Evolutionary conservation across 2,888 invertebrate genomes (phyloP).

Genomic region (Papilio demoleus): DNA sequence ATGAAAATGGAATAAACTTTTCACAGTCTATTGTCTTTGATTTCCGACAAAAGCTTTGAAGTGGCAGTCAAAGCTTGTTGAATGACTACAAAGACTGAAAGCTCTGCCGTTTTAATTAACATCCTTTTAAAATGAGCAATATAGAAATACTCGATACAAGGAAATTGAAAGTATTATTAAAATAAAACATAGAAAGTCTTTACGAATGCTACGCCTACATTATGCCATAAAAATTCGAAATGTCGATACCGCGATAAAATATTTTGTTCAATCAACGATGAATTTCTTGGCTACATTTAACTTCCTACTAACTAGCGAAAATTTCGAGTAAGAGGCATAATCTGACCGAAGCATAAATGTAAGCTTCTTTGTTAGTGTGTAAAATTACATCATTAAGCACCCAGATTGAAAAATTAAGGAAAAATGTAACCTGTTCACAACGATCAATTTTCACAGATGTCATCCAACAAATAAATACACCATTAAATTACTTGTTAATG

Average conservation of each 20-base stretch:
- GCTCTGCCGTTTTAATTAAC: constrained; percentile 23
- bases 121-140: constrained; percentile 14
- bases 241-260: no score
- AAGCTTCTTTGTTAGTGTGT: no score
- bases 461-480: not conserved
- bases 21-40: constrained; percentile 10
- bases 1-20: constrained; percentile 9
- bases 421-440: not conserved
- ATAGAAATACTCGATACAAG: not conserved
- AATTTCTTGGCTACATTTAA: no score
- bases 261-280: no score
- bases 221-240: no score
- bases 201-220: no score
- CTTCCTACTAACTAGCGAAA: no score
- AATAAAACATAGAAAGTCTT: not conserved
- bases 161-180: not conserved
- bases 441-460: not conserved
- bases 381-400: no score
- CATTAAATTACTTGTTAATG: not conserved
- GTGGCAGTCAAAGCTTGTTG: constrained; percentile 13
- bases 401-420: no score
- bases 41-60: constrained; percentile 22
- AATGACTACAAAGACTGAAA: constrained; percentile 21
- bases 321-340: no score
- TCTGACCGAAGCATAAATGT: no score